Percentiles rank a stretch among this genome's conserved stretches.
Conservation (phyloP, 35 echinoderm and acorn worm genomes). For the Apostichopus japonicus region DNA sequence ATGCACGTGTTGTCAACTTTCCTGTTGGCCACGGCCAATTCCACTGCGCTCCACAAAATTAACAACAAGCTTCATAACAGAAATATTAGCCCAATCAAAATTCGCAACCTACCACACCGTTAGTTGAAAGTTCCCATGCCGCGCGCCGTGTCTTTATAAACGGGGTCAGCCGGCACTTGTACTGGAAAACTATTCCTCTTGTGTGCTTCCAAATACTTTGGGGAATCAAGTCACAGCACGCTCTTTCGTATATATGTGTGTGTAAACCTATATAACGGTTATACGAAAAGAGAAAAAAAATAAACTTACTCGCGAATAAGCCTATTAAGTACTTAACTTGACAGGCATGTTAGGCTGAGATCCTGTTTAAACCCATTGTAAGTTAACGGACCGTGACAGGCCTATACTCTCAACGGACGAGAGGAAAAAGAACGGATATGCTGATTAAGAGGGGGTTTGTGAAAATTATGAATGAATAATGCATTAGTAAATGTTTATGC, state of each 20-base stretch:
- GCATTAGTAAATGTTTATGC: too few species aligned
- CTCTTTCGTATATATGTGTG: neutral
- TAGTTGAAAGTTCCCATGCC: constrained; percentile 24
- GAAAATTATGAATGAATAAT: too few species aligned
- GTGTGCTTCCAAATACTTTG: neutral
- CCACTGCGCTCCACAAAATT: constrained; percentile 33
- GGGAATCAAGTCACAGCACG: neutral
- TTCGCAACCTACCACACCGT: constrained; percentile 9
- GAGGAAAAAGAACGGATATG: too few species aligned
- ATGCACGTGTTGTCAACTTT: constrained; percentile 36
- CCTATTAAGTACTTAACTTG: constrained; percentile 20
- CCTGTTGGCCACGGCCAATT: constrained; percentile 2
- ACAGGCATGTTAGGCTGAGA: neutral
- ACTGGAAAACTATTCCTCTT: neutral
- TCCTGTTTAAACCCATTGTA: neutral
- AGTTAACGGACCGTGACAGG: too few species aligned
- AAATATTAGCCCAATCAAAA: constrained; percentile 41
- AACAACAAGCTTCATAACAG: constrained; percentile 37
- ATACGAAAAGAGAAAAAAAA: neutral
- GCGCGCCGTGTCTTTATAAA: neutral
- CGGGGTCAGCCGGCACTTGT: constrained; percentile 11
- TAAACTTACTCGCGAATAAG: neutral
- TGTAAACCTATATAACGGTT: constrained; percentile 2
- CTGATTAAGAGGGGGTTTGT: too few species aligned
- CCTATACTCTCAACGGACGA: too few species aligned